Percentiles rank a stretch among this genome's conserved stretches.
Conservation (phyloP, 2,797 vertebrate genomes). For the Periparus ater region DNA sequence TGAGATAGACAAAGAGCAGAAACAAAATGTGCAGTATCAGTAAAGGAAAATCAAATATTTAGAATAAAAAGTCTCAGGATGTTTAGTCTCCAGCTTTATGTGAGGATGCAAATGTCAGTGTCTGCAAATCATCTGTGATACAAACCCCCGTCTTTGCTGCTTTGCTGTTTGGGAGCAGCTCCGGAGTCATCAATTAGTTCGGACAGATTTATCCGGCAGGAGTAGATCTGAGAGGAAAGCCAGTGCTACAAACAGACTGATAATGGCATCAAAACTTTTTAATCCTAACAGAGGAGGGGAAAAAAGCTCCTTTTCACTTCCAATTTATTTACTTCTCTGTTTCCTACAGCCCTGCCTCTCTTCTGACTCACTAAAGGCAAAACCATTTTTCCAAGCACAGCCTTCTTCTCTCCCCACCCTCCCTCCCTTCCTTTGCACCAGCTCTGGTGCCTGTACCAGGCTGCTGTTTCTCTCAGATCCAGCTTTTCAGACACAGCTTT, state of each 20-base stretch:
- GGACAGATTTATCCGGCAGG: constrained; percentile 11
- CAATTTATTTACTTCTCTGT: not conserved
- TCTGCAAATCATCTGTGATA: not conserved
- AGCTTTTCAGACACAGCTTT: not conserved
- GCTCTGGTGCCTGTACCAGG: not conserved
- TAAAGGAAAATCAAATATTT: constrained; percentile 52
- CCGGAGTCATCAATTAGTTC: not conserved
- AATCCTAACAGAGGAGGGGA: not conserved
- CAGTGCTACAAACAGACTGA: not conserved
- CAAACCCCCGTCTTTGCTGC: not conserved
- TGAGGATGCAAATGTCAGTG: not conserved
- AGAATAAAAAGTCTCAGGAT: constrained; percentile 31
- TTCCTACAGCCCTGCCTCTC: constrained; percentile 8
- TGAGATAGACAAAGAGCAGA: constrained; percentile 1
- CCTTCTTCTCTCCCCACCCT: not conserved
- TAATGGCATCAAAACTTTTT: not conserved
- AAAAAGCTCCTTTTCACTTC: not conserved
- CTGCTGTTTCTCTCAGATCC: not conserved
- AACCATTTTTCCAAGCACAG: not conserved
- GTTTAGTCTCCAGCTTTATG: constrained; percentile 29
- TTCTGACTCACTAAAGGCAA: constrained; percentile 6
- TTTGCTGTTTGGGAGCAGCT: not conserved
- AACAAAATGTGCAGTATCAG: not conserved
- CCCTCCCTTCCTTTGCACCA: not conserved
- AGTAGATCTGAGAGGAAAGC: not conserved